Base-by-base conservation (phyloP, 2,888 invertebrate species). In the Nezara viridula region DNA sequence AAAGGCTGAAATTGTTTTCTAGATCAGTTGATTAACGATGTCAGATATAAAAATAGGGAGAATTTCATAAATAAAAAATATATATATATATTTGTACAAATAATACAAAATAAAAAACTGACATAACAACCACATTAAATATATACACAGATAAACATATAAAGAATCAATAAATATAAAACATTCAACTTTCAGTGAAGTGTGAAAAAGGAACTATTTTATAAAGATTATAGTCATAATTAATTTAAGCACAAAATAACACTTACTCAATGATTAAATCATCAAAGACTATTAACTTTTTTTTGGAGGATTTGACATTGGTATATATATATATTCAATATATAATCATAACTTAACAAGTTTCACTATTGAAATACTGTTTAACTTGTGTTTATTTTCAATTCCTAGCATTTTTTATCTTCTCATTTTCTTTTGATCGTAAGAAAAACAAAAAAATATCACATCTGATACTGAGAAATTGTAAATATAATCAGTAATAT, bases 51-150 rank as follows among this genome's bases (percentile, higher is more conserved):
- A 66, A 37, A 32, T 19, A 66, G 32, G 27, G 60, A 32, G 6
- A 19, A 32, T 32, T 32, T 66, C 16, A 66, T 66, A 32, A 66
- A 32, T 66, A 66, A 66, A 66, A 66, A 66, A 66, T 60, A 60
- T 60, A 24, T 52, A 52, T 52, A 60, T 60, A 66, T 66, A 66
- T 66, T 66, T 66, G 66, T 66, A 66, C 66, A 66, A 66, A 66
- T 66, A 19, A 32, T 66, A 66, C 32, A 32, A 66, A 66, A 66
- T 66, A 66, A 32, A 66, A 66, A 27, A 32, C 32, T 32, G 16
- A 32, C 66, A 32, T 32, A 66, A 66, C 66, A 66, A 66, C 32
- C 32, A 32, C 16, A 66, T 66, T 32, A 32, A 66, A 32, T 32
- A 66, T 66, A 32, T 66, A 66, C 66, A 66, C 32, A 66, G 32